Evolutionary conservation across 1,140 invertebrate genomes (phyloP), one percentile per base, ranked within the genome.

Genomic region (Tribolium castaneum): DNA sequence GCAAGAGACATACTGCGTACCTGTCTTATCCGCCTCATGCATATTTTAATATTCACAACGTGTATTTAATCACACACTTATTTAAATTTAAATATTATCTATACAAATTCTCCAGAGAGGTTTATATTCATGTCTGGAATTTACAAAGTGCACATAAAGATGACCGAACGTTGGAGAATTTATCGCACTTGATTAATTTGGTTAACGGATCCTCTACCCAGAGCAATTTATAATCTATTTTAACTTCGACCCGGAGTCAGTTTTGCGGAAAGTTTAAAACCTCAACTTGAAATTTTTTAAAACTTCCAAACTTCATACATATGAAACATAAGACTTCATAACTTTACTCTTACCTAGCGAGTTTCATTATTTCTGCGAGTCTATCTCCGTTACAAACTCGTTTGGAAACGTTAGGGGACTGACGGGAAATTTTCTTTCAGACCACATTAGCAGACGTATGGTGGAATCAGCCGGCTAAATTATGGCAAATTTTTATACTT

Each of bases 311-410:
- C 72, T 75, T 59, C 72, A 75, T 75, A 75, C 72, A 75, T 75
- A 75, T 75, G 72, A 75, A 75, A 75, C 72, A 75, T 54, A 52
- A 75, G 49, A 75, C 72, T 75, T 75, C 51, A 75, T 75, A 75
- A 75, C 72, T 75, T 75, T 59, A 52, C 52, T 75, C 35, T 75
- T 59, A 59, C 50, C 39, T 66, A 66, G 59, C 72, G 30, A 75
- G 49, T 75, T 75, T 75, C 72, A 75, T 75, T 75, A 75, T 59
- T 75, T 72, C 70, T 66, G 10, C 30, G n/a, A 66, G 59, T 66
- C 59, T 35, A 39, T 66, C 59, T 66, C 59, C 14, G 30, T 66
- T 66, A 66, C 25, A 66, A 66, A 66, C 59, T 66, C 59, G 59
- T 66, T 66, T 66, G 59, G 30, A 66, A 66, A 59, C 54, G 54